These are phyloP conservation scores for Pseudotriccus pelzelni DNA, from an alignment of 2,797 vertebrate species.

Conservation along the genomic window DNA sequence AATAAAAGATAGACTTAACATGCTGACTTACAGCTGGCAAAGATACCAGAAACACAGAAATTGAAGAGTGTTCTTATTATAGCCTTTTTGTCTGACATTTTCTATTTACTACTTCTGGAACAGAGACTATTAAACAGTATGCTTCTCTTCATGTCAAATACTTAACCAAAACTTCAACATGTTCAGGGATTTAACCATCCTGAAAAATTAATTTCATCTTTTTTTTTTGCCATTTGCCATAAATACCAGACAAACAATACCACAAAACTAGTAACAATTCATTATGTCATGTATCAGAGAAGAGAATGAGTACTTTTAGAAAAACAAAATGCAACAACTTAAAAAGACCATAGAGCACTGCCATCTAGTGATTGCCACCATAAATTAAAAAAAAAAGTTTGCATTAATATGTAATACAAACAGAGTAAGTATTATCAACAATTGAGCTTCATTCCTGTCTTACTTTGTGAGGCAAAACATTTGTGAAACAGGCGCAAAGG, in stretches of 20 bases:
- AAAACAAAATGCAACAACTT: neutral
- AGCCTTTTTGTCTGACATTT: neutral
- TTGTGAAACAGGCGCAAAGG: neutral
- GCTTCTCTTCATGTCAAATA: neutral
- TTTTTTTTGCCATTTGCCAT: neutral
- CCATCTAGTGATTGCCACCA: slow-evolving; percentile 51
- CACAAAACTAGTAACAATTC: neutral
- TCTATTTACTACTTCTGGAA: neutral
- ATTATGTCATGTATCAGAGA: neutral
- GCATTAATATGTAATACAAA: neutral
- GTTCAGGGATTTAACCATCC: neutral
- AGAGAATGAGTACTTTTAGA: neutral
- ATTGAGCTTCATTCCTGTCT: neutral
- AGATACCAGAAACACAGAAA: neutral
- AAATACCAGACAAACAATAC: neutral
- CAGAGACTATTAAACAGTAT: neutral
- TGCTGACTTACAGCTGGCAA: neutral
- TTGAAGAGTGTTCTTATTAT: neutral
- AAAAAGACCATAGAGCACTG: slow-evolving; percentile 44
- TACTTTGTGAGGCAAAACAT: neutral
- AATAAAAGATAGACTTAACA: neutral
- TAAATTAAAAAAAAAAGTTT: neutral
- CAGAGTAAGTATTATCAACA: neutral
- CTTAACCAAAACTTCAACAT: neutral
- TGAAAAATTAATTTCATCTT: neutral